These are phyloP conservation scores for Diarsia mendica DNA, from an alignment of 2,888 invertebrate species.

Conservation along the genomic window DNA sequence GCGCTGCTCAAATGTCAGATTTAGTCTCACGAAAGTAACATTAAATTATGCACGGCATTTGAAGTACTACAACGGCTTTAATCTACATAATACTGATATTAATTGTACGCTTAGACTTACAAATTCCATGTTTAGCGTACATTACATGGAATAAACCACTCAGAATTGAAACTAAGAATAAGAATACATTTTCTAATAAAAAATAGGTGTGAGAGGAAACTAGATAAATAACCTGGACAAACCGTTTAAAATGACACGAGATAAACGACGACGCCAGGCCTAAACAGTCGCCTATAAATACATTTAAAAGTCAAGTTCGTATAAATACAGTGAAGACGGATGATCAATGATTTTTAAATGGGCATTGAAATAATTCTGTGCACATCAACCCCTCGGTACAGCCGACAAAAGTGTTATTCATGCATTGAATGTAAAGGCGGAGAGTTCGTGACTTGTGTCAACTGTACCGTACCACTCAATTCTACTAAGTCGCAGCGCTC, in stretches of 20 bases:
- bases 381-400: slow-evolving; percentile 66
- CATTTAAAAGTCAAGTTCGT: slow-evolving; percentile 55
- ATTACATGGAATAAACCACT: slow-evolving; percentile 40
- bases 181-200: slow-evolving; percentile 40
- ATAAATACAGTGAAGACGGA: slow-evolving; percentile 54
- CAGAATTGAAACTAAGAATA: slow-evolving; percentile 22
- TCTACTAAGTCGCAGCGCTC: slow-evolving; percentile 71
- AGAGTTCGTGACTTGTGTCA: slow-evolving; percentile 72
- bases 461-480: slow-evolving; percentile 68
- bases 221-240: slow-evolving; percentile 51
- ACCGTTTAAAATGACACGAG: slow-evolving; percentile 53
- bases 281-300: slow-evolving; percentile 52
- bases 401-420: slow-evolving; percentile 68
- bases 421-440: slow-evolving; percentile 67
- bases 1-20: slow-evolving; percentile 53
- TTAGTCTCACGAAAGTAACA: slow-evolving; percentile 57
- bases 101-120: slow-evolving; percentile 55
- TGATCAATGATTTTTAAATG: slow-evolving; percentile 64
- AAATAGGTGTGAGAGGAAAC: slow-evolving; percentile 40
- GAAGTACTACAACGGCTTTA: slow-evolving; percentile 41
- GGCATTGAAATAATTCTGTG: slow-evolving; percentile 63
- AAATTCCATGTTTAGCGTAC: slow-evolving; percentile 42
- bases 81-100: slow-evolving; percentile 59
- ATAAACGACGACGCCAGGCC: slow-evolving; percentile 50
- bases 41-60: slow-evolving; percentile 57